These are phyloP conservation scores for Limnephilus rhombicus DNA, from an alignment of 2,888 invertebrate genomes.

Conservation along the genomic window DNA sequence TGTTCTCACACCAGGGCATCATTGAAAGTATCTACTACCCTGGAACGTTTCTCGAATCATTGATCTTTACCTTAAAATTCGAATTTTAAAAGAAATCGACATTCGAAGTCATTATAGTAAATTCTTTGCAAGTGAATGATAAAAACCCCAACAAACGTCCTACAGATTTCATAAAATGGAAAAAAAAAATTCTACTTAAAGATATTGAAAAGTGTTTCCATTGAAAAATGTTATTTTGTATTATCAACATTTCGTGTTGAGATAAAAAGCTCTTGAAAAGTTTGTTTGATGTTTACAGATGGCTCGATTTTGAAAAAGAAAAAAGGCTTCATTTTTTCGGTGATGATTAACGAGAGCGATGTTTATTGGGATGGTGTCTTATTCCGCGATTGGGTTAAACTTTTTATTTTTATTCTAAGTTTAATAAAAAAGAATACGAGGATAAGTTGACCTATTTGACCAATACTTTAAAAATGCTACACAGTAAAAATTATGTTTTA, in stretches of 20 bases:
- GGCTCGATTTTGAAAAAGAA: background rate
- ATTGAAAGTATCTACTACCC: too few species aligned
- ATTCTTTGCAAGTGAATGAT: background rate
- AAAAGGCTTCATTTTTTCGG: background rate
- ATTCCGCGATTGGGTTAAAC: background rate
- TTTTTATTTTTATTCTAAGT: background rate
- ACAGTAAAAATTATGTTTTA: too few species aligned
- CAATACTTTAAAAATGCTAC: background rate
- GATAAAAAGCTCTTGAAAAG: background rate
- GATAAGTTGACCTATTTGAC: background rate
- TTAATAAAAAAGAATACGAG: background rate
- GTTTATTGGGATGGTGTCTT: background rate
- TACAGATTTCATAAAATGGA: background rate
- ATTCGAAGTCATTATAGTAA: background rate
- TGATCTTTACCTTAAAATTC: too few species aligned
- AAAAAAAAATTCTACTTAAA: background rate
- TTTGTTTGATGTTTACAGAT: background rate
- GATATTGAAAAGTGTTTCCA: background rate
- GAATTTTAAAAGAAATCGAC: too few species aligned
- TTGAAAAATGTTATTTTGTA: background rate
- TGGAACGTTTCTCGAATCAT: too few species aligned
- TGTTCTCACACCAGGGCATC: too few species aligned
- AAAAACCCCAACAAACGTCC: background rate
- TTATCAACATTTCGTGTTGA: background rate
- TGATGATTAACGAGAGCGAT: slow-evolving; percentile 4